Base-by-base conservation (phyloP, 2,888 invertebrate genomes). In the Trimorus sp. region DNA sequence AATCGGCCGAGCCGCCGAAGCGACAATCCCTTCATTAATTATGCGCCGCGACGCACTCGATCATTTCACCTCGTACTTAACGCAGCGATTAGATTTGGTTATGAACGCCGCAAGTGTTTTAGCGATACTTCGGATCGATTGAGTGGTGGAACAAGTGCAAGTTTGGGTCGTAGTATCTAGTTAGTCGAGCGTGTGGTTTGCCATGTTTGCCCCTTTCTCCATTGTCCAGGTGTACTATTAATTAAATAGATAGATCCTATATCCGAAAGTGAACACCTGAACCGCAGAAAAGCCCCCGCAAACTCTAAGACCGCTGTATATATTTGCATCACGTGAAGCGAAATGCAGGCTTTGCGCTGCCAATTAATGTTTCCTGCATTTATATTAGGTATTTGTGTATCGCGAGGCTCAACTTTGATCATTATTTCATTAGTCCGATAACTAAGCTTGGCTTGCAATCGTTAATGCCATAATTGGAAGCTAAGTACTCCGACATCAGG, bases 191-290 rank as follows among this genome's bases (percentile, higher is more conserved):
- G 45, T 76, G 76, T 60, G 71, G 80, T 76, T 80, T 66, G 38
- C 60, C 49, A 60, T 71, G 60, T 80, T 66, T 71, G 65, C 62
- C 51, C 36, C 65, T 70, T 63, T 60, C 60, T 71, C 48, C n/a
- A 69, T 69, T 56, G 68, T 53, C 63, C 74, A 78, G 63, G 73
- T 75, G 56, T 54, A 48, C 62, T 73, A 73, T 79, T 79, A 80
- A 70, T 70, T 74, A 69, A 79, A 70, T 65, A 79, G 68, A 65
- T 70, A 70, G 42, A 74, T 65, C 65, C 62, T 65, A 38, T 70
- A 74, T 63, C 69, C 69, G 62, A 65, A 66, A 76, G 66, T 60
- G 66, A 71, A 70, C 70, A 76, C 75, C 80, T 80, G 75, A 71
- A 76, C 80, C 75, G 42, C 75, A 71, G 71, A 76, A 71, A 66